Conservation (phyloP, 2,113 vertebrate genomes). For the Cheilinus undulatus region DNA sequence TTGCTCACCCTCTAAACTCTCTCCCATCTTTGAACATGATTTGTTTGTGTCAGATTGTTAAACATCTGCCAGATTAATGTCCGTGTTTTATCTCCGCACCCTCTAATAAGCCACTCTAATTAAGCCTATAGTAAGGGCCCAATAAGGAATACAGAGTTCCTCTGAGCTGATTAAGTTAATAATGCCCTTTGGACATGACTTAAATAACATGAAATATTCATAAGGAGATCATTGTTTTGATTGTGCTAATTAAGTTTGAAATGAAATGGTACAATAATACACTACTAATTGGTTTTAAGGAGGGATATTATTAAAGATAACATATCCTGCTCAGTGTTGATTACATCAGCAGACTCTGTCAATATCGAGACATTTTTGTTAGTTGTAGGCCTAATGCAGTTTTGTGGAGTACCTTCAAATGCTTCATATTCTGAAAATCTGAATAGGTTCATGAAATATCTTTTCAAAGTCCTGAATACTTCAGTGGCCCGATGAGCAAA, state of each 20-base stretch:
- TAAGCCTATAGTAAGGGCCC: constrained; percentile 31
- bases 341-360: too few relatives aligned
- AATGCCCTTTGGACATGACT: constrained; percentile 28
- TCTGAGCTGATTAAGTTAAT: constrained; percentile 26
- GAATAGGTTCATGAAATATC: too few relatives aligned
- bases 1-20: background rate
- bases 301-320: constrained; percentile 6
- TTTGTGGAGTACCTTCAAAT: background rate
- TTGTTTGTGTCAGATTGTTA: constrained; percentile 49
- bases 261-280: constrained; percentile 6
- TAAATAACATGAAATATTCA: constrained; percentile 40
- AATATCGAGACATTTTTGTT: too few relatives aligned
- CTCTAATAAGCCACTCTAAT: constrained; percentile 55
- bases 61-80: constrained; percentile 47
- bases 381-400: too few relatives aligned
- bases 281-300: constrained; percentile 6
- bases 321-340: background rate
- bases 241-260: constrained; percentile 27
- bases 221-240: constrained; percentile 1
- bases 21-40: constrained; percentile 9
- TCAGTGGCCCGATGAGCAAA: too few relatives aligned
- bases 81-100: constrained; percentile 45
- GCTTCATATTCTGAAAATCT: background rate
- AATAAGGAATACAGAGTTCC: constrained; percentile 12
- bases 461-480: too few relatives aligned